Base-by-base conservation (phyloP, 2,797 vertebrate species). In the Decapterus maruadsi region DNA sequence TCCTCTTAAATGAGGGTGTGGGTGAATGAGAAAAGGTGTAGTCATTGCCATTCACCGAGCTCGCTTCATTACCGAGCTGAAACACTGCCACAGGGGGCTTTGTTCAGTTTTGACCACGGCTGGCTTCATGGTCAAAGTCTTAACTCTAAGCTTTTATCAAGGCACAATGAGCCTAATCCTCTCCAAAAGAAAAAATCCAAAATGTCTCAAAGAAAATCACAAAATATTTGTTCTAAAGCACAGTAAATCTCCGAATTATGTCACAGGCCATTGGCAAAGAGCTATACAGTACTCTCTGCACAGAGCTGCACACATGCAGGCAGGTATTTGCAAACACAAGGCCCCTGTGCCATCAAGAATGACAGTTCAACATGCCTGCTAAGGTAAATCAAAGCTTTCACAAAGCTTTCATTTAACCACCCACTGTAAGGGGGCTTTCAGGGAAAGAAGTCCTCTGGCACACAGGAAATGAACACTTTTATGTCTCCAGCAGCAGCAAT, bases 351-450 rank as follows among this genome's bases (percentile, higher is more conserved):
- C 51, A 17, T 70, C 54, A 31, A 59, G 43, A 73, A 36, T 45
- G 66, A 64, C 66, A 55, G 67, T 81, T 77, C 61, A 75, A 36
- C 76, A 62, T 20, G 16, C 38, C 38, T 63, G 48, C 64, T 57
- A 34, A 57, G 75, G 67, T 75, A 48, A 79, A 78, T 77, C 29
- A 70, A 70, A 87, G 73, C 73, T 38, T 68, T 55, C 48, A 20
- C 42, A 75, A 70, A 77, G 69, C 72, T 69, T 68, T 74, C 48
- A 62, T 79, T 75, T 75, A 70, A 73, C 70, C 72, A 60, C 59
- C 71, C 72, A 58, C 78, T 65, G 68, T 72, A 48, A 60, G 54
- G 54, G 51, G 13, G 54, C 20, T 54, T 69, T 51, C 66, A 53
- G 50, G 48, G 63, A 51, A 61, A 46, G 57, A 67, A 72, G 78